Conservation (phyloP, 2,797 vertebrate genomes). For the Chanos chanos region DNA sequence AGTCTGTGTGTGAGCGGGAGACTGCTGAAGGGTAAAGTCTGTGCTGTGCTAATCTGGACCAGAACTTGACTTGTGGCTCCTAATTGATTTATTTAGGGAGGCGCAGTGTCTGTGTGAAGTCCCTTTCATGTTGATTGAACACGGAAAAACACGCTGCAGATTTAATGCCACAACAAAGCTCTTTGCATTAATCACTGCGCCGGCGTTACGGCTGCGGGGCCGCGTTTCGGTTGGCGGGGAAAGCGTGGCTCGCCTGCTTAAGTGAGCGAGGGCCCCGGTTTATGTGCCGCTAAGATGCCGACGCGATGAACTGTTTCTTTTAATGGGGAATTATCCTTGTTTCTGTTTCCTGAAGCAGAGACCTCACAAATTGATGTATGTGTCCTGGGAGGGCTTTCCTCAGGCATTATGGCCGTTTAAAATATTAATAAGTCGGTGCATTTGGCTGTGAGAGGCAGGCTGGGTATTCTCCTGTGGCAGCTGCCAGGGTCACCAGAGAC, state of each 20-base stretch:
- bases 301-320: slow-evolving; percentile 87
- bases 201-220: slow-evolving; percentile 81
- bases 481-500: slow-evolving; percentile 89
- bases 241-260: slow-evolving; percentile 88
- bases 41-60: slow-evolving; percentile 25
- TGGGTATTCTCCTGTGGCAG: slow-evolving; percentile 88
- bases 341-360: slow-evolving; percentile 89
- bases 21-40: too few relatives aligned
- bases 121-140: slow-evolving; percentile 86
- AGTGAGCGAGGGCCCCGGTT: slow-evolving; percentile 82
- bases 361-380: slow-evolving; percentile 94
- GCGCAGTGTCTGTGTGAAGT: slow-evolving; percentile 73
- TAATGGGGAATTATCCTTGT: slow-evolving; percentile 90
- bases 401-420: slow-evolving; percentile 98
- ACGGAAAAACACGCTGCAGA: slow-evolving; percentile 78
- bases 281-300: slow-evolving; percentile 82
- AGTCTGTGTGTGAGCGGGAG: too few relatives aligned
- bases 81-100: slow-evolving; percentile 88
- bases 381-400: slow-evolving; percentile 88
- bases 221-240: slow-evolving; percentile 77
- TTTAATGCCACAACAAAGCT: slow-evolving; percentile 88
- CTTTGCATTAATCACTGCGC: slow-evolving; percentile 85
- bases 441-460: slow-evolving; percentile 94
- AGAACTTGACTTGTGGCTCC: slow-evolving; percentile 67
- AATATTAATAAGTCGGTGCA: slow-evolving; percentile 99